Percentiles rank a stretch among this genome's conserved stretches.
These are phyloP conservation scores for Alexandromys fortis DNA, from an alignment of 2,113 vertebrate genomes.

Conservation along the genomic window DNA sequence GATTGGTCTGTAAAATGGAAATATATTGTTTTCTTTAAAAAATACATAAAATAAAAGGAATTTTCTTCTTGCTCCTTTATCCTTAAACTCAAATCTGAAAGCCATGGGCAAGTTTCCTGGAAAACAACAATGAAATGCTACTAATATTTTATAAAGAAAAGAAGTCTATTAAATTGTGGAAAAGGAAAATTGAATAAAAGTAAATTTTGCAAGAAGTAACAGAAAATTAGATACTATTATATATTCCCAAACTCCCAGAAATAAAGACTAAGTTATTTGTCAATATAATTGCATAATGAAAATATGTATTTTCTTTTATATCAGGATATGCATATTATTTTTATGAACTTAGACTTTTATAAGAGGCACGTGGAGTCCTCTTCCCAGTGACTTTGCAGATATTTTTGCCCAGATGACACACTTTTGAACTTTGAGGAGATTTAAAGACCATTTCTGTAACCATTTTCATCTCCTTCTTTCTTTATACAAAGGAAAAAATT, in stretches of 20 bases:
- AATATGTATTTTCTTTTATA: neutral
- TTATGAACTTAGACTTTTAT: neutral
- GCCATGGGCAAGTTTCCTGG: neutral
- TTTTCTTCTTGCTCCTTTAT: neutral
- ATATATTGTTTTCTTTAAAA: too few relatives aligned
- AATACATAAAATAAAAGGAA: neutral
- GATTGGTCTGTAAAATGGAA: too few relatives aligned
- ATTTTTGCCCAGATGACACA: neutral
- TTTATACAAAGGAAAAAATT: slow-evolving; percentile 28
- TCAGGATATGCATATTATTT: neutral
- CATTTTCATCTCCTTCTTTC: neutral
- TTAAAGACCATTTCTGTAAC: neutral
- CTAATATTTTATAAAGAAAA: neutral
- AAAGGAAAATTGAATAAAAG: neutral
- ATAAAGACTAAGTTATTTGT: neutral
- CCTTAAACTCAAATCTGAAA: slow-evolving; percentile 1
- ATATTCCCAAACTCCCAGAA: neutral
- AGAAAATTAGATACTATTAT: neutral
- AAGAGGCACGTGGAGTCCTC: neutral
- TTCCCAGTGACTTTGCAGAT: neutral
- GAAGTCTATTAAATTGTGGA: neutral
- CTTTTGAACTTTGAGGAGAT: neutral
- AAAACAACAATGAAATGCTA: neutral
- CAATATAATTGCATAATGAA: neutral
- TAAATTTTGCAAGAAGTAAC: neutral